Percentiles rank a stretch among this genome's conserved stretches.
Conservation (phyloP, 2,888 invertebrate genomes). For the Formica aserva region DNA sequence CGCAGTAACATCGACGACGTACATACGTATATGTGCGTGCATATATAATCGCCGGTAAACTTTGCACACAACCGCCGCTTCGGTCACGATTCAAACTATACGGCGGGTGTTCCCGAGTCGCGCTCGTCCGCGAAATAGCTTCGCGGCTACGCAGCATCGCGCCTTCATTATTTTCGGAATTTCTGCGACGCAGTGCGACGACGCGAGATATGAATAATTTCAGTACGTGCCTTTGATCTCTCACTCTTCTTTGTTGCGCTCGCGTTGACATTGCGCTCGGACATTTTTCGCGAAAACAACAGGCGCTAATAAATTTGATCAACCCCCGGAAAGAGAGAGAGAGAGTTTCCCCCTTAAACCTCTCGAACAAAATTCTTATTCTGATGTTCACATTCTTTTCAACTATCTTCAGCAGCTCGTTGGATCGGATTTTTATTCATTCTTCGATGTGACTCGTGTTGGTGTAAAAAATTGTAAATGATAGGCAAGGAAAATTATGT, state of each 20-base stretch:
- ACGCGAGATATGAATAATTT: not conserved
- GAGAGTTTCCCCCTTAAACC: not conserved
- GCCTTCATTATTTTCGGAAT: conserved; percentile 50
- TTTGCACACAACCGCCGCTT: conserved; percentile 14
- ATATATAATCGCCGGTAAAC: conserved; percentile 38
- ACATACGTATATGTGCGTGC: not conserved
- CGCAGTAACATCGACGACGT: conserved; percentile 34
- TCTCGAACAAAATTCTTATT: not conserved
- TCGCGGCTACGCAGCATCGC: conserved; percentile 7
- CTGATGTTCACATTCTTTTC: not conserved
- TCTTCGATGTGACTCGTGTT: not conserved
- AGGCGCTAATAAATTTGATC: conserved; percentile 15
- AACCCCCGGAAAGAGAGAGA: not conserved
- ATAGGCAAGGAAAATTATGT: not conserved
- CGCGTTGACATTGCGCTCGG: not conserved
- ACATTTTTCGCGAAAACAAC: not conserved
- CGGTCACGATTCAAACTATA: conserved; percentile 26
- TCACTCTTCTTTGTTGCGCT: not conserved
- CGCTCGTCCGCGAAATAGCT: conserved; percentile 38
- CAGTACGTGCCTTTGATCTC: conserved; percentile 8
- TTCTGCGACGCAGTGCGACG: not conserved
- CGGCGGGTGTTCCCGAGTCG: conserved; percentile 11
- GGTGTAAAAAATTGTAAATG: not conserved
- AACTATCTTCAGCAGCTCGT: not conserved
- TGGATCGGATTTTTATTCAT: not conserved